Evolutionary conservation across 2,888 invertebrate species (phyloP), one percentile per base, ranked within the genome.

Genomic region (Dynastes tityus): DNA sequence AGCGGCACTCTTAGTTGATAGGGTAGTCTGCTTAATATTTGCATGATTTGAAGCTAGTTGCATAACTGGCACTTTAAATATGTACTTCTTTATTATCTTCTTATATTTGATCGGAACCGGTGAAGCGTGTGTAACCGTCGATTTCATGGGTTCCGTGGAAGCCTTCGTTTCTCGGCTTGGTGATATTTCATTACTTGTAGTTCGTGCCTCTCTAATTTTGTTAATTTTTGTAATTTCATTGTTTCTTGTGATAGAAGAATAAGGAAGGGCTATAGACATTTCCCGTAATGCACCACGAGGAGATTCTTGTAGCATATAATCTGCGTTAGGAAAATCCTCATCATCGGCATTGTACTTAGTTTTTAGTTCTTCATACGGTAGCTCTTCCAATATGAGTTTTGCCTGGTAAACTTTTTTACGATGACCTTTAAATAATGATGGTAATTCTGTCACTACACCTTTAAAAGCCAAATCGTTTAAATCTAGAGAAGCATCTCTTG

Each of bases 11-110:
- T 73, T 73, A 13, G 58, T 16, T 9, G 16, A 63, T 32, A 11
- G n/a, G 11, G 58, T 73, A 16, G 9, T 37, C 37, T 9, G 2
- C 40, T n/a, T 53, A 1, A 29, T 27, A 70, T 53, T 51, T 51
- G 2, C 9, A 29, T 53, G 27, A 13, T 29, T 37, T 8, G 16
- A 13, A 40, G 9, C 40, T 16, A 13, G 3, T 29, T 49, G 16
- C 2, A 40, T 11, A 51, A 68, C 29, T n/a, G 70, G 70, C 11
- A 70, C 22, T 70, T 70, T 70, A 29, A 70, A 70, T 29, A 70
- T 51, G 29, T 70, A 70, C 27, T 70, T 70, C 45, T 73, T 73
- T 16, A 73, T 73, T 32, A 73, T 73, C 37, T 73, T 73, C 40
- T 73, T 73, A 22, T 58, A 40, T 73, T 45, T 73, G 37, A 37